phyloP scores from a whole-genome alignment of 2,888 invertebrate species.

The Alloplasta piceator region DNA sequence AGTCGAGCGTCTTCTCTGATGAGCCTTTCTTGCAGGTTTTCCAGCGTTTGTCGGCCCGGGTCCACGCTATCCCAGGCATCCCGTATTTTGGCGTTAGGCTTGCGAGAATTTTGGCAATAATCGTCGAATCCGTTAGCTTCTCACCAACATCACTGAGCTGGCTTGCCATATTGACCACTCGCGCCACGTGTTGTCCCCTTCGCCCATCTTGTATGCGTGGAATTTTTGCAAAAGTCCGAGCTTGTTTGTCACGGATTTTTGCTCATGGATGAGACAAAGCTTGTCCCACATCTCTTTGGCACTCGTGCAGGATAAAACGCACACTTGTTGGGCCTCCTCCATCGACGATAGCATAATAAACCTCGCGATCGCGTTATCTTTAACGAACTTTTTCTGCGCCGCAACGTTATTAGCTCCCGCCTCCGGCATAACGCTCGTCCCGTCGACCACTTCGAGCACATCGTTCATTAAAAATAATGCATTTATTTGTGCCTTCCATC shows the following conservation, averaged over 20 bases:
- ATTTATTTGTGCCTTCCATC: slow-evolving; percentile 35
- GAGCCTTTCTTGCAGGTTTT: slow-evolving; percentile 39
- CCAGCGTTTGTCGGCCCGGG: slow-evolving; percentile 26
- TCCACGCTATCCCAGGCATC: slow-evolving; percentile 48
- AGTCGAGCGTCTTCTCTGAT: slow-evolving; percentile 40
- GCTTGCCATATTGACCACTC: too few relatives aligned
- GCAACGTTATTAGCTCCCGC: slow-evolving; percentile 14
- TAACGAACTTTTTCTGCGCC: slow-evolving; percentile 8
- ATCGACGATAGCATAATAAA: slow-evolving; percentile 54
- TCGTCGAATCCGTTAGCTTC: background rate
- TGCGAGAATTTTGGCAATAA: background rate
- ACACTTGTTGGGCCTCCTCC: slow-evolving; percentile 55
- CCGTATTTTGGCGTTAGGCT: slow-evolving; percentile 35
- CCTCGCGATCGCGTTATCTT: slow-evolving; percentile 62
- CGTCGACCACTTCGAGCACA: slow-evolving; percentile 30
- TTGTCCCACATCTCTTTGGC: slow-evolving; percentile 55
- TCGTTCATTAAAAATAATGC: slow-evolving; percentile 43
- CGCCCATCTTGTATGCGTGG: slow-evolving; percentile 7
- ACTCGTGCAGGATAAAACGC: slow-evolving; percentile 53
- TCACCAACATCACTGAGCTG: slow-evolving; percentile 30
- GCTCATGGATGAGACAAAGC: slow-evolving; percentile 50
- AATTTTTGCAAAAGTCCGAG: slow-evolving; percentile 22
- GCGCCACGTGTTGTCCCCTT: slow-evolving; percentile 28
- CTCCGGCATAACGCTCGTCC: slow-evolving; percentile 22
- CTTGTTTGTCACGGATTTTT: slow-evolving; percentile 50